These are phyloP conservation scores for Ophioderma brevispina DNA, from an alignment of 35 echinoderm and acorn worm genomes.

Conservation along the genomic window DNA sequence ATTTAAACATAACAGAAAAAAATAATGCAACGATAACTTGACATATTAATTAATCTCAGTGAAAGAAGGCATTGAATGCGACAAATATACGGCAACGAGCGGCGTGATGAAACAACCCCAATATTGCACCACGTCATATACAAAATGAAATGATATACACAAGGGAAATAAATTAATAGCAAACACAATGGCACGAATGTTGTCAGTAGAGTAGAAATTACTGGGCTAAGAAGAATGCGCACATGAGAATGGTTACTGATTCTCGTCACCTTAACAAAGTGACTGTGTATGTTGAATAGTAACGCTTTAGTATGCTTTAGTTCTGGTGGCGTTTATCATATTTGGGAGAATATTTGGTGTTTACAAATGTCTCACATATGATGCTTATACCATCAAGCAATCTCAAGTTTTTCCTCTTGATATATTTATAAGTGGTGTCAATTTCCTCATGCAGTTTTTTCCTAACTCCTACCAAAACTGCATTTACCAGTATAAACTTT, in stretches of 20 bases:
- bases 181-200: not conserved
- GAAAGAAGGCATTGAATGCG: not conserved
- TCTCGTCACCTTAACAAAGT: not conserved
- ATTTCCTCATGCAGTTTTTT: too few species aligned
- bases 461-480: too few species aligned
- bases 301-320: too few species aligned
- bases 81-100: not conserved
- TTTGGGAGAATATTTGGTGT: too few species aligned
- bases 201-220: not conserved
- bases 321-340: too few species aligned
- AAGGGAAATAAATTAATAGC: not conserved
- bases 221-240: not conserved
- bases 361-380: too few species aligned
- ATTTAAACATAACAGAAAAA: too few species aligned
- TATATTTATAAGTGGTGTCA: too few species aligned
- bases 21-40: not conserved
- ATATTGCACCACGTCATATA: not conserved
- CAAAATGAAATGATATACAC: not conserved
- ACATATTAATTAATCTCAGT: not conserved
- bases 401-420: too few species aligned
- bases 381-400: too few species aligned
- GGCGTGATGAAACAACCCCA: not conserved
- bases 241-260: not conserved
- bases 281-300: too few species aligned
- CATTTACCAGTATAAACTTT: not conserved